Base-by-base conservation (phyloP, 2,113 vertebrate genomes). In the Zingel zingel region DNA sequence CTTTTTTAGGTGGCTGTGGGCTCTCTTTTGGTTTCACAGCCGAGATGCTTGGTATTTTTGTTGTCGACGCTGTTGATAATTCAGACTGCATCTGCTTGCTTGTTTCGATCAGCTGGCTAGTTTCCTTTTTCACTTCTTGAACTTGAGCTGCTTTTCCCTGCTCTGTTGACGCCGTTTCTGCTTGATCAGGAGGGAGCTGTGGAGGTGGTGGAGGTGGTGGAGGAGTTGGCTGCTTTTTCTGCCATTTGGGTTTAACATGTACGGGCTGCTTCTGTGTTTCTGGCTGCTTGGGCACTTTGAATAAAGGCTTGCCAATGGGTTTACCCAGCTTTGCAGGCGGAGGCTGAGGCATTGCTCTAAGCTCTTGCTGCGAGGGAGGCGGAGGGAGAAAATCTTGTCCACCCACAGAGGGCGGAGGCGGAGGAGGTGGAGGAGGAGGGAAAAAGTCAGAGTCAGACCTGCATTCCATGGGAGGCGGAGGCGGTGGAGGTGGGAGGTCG, bases 401-500 rank as follows among this genome's bases (percentile, higher is more conserved):
- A 5, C 83, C 18, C 4, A 33, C 75, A 48, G 90, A 70, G 36
- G 89, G 67, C 18, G 86, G 82, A 61, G 90, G 86, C 0, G 94
- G 93, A 9, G 92, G 89, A 30, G 95, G 93, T 45, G 94, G 93
- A 51, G 91, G 79, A 19, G 89, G 81, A 7, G 94, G 90, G 45
- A 94, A 94, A 61, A 92, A 93, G 9, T 97, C 95, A 19, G 39
- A 58, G 51, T 96, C 96, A 48, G 91, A 70, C 84, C 94, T 96
- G 69, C 89, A 78, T 67, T 94, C 94, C 79, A 89, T 63, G 21
- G 95, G 93, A 73, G 93, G 95, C 0, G 94, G 91, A 57, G 96
- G 96, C 3, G 95, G 96, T 6, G 95, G 95, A 21, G 91, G 94
- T 2, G 93, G 95, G 78, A 91, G 92, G 78, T 97, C 96, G 23